These are phyloP conservation scores for Drosophila anomelani DNA, from an alignment of 2,888 invertebrate species.

Conservation along the genomic window DNA sequence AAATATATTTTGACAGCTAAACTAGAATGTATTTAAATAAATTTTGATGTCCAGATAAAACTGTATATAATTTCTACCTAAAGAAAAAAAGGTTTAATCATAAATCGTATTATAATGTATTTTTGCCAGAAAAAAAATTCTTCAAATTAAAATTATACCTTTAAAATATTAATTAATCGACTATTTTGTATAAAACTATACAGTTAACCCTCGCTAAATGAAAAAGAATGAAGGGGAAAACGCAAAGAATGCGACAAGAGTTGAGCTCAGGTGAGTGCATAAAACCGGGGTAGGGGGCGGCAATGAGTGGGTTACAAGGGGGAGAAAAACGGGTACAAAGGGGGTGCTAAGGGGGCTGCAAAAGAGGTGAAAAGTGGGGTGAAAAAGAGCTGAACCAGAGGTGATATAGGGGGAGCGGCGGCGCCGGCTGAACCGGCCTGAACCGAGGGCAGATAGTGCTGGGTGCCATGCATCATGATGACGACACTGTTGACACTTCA, in stretches of 20 bases:
- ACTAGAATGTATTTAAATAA: too few species aligned
- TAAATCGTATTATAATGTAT: too few species aligned
- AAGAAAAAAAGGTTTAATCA: too few species aligned
- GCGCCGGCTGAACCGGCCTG: background rate
- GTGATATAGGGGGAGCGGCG: background rate
- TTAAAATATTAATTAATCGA: background rate
- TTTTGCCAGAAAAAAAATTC: too few species aligned
- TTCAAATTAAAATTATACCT: too few species aligned
- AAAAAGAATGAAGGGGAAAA: constrained; percentile 8
- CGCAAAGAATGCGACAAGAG: constrained; percentile 35
- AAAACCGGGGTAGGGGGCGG: constrained; percentile 3
- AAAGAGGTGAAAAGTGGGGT: background rate
- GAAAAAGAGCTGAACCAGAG: background rate
- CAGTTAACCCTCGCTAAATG: background rate
- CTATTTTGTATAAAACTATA: background rate
- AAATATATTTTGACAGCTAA: too few species aligned
- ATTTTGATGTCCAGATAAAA: too few species aligned
- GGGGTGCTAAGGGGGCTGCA: background rate
- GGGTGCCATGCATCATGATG: constrained; percentile 71
- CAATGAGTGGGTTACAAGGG: constrained; percentile 7
- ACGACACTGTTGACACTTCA: constrained; percentile 77
- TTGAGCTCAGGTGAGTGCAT: constrained; percentile 38
- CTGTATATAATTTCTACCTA: too few species aligned
- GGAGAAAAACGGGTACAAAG: background rate
- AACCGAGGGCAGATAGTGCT: constrained; percentile 59